Conservation (phyloP, 1,140 invertebrate species). For the Anastrepha obliqua region DNA sequence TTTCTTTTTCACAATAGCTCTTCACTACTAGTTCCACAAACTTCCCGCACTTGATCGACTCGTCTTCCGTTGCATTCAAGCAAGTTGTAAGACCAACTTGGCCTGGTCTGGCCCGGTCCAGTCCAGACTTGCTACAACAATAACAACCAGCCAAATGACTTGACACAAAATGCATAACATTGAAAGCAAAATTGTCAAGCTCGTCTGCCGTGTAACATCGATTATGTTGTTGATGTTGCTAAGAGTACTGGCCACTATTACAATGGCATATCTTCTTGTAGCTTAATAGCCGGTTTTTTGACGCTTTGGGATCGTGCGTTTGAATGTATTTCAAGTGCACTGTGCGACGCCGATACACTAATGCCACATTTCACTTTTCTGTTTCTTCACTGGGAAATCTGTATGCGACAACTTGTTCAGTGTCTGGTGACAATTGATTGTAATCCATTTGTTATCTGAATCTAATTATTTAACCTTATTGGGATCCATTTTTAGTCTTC, state of each 20-base stretch:
- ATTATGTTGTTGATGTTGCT: constrained; percentile 28
- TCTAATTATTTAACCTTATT: too few relatives aligned
- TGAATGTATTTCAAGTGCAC: constrained; percentile 34
- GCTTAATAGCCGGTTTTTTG: constrained; percentile 14
- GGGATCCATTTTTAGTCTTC: too few relatives aligned
- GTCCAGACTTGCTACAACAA: constrained; percentile 17
- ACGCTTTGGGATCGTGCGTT: neutral
- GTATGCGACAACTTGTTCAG: neutral
- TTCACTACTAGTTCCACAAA: constrained; percentile 3
- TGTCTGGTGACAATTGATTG: neutral
- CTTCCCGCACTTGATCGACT: neutral
- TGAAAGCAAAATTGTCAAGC: constrained; percentile 51
- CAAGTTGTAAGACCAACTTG: constrained; percentile 9
- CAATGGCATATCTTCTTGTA: constrained; percentile 6
- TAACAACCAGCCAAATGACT: constrained; percentile 3
- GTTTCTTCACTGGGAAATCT: neutral
- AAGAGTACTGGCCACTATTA: constrained; percentile 19
- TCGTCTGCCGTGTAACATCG: constrained; percentile 25
- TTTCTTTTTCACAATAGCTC: constrained; percentile 14
- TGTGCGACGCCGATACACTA: neutral
- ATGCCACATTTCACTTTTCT: constrained; percentile 45
- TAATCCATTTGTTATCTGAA: neutral
- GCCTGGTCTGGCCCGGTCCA: constrained; percentile 10
- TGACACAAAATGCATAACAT: constrained; percentile 42
- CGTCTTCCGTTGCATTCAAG: neutral